These are phyloP conservation scores for Falco peregrinus DNA, from an alignment of 2,797 vertebrate genomes.

Conservation along the genomic window DNA sequence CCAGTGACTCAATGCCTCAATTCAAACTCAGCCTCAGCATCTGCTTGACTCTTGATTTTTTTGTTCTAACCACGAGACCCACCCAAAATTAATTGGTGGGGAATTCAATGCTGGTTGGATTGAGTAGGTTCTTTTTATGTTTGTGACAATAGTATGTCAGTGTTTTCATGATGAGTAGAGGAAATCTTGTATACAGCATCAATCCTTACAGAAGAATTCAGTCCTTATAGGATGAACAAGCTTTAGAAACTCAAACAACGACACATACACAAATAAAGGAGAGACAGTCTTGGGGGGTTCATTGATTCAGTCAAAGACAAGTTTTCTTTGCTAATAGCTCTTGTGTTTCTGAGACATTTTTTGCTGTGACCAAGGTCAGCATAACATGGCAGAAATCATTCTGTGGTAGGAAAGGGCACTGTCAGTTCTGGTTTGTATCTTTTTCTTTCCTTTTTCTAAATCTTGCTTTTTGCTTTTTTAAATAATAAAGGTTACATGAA, in stretches of 20 bases:
- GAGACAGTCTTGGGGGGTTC: neutral
- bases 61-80: neutral
- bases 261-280: neutral
- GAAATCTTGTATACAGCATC: neutral
- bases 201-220: neutral
- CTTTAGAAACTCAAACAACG: constrained; percentile 14
- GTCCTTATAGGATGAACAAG: neutral
- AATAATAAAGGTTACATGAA: neutral
- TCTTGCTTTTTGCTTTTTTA: neutral
- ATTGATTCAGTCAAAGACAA: neutral
- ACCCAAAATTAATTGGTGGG: neutral
- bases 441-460: neutral
- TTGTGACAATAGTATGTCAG: neutral
- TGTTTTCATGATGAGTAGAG: constrained; percentile 14
- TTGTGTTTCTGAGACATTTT: constrained; percentile 11
- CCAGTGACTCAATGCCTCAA: neutral
- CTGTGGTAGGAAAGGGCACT: neutral
- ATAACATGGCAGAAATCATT: neutral
- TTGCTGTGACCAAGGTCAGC: constrained; percentile 1
- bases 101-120: neutral
- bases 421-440: neutral
- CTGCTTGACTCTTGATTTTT: constrained; percentile 28
- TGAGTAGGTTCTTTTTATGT: constrained; percentile 23
- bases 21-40: constrained; percentile 25
- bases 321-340: constrained; percentile 41